These are phyloP conservation scores for Diadegma fenestrale DNA, from an alignment of 2,888 invertebrate genomes.

Conservation along the genomic window DNA sequence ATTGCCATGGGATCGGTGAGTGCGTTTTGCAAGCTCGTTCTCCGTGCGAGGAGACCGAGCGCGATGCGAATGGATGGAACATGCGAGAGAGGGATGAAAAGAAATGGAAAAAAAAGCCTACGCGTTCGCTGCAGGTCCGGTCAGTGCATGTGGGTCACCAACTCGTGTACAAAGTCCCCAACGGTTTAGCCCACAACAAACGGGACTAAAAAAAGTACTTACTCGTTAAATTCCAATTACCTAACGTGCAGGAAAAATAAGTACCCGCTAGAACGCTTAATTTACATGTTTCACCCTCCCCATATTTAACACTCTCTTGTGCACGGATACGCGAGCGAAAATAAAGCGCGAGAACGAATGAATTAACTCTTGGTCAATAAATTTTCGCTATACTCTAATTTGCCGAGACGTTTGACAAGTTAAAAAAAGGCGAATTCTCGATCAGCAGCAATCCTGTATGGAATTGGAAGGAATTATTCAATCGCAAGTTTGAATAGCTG, in stretches of 20 bases:
- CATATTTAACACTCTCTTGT: slow-evolving; percentile 52
- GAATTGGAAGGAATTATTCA: too few species aligned
- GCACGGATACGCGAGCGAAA: slow-evolving; percentile 21
- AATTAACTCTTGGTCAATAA: slow-evolving; percentile 9
- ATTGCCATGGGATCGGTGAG: slow-evolving; percentile 59
- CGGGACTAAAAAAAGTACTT: slow-evolving; percentile 44
- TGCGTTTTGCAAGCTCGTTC: slow-evolving; percentile 31
- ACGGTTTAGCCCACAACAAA: slow-evolving; percentile 30
- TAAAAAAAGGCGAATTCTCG: not conserved
- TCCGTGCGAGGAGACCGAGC: slow-evolving; percentile 8
- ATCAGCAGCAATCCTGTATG: too few species aligned
- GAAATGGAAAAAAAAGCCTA: not conserved
- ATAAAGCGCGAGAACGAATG: slow-evolving; percentile 19
- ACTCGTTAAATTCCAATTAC: slow-evolving; percentile 69
- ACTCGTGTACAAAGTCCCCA: slow-evolving; percentile 16
- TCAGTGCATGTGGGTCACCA: slow-evolving; percentile 8
- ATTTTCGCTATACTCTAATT: not conserved
- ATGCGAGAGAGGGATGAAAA: slow-evolving; percentile 33
- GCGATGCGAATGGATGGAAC: slow-evolving; percentile 10
- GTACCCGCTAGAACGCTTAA: slow-evolving; percentile 69
- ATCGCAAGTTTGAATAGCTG: too few species aligned
- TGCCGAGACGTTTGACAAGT: not conserved
- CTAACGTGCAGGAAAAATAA: slow-evolving; percentile 63
- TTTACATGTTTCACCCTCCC: slow-evolving; percentile 57
- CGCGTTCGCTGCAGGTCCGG: slow-evolving; percentile 27